phyloP scores from a whole-genome alignment of 2,888 invertebrate genomes.

The Archaeoteleia sp. region DNA sequence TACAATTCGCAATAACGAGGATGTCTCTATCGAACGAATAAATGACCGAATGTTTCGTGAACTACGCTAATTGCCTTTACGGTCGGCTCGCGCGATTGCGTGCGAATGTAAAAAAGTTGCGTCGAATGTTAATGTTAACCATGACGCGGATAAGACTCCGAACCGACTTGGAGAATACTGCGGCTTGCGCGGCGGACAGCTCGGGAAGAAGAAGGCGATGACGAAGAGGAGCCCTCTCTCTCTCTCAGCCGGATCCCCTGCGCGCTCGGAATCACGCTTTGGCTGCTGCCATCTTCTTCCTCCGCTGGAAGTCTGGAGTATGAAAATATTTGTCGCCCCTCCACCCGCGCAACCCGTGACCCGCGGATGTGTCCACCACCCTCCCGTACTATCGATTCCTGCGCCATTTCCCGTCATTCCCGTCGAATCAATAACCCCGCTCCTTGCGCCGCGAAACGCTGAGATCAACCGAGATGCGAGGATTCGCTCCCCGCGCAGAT shows the following conservation, averaged over 20 bases:
- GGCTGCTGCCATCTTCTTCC: slow-evolving; percentile 73
- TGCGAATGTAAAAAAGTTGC: slow-evolving; percentile 26
- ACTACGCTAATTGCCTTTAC: neutral
- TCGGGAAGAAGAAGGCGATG: slow-evolving; percentile 43
- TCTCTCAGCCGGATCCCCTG: slow-evolving; percentile 52
- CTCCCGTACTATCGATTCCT: slow-evolving; percentile 71
- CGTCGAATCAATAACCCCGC: slow-evolving; percentile 68
- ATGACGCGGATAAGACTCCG: slow-evolving; percentile 53
- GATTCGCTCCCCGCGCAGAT: slow-evolving; percentile 45
- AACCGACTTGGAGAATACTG: slow-evolving; percentile 56
- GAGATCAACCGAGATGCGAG: slow-evolving; percentile 53
- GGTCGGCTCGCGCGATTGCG: slow-evolving; percentile 1
- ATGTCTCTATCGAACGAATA: no score
- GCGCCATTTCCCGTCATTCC: slow-evolving; percentile 74
- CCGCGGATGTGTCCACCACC: slow-evolving; percentile 58
- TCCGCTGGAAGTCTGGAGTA: slow-evolving; percentile 71
- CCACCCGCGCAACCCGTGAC: slow-evolving; percentile 54
- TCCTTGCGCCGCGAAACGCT: slow-evolving; percentile 44
- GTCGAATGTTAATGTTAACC: slow-evolving; percentile 19
- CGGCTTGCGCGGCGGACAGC: slow-evolving; percentile 56
- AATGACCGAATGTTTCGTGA: no score
- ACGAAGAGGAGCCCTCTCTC: slow-evolving; percentile 60
- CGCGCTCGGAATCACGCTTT: slow-evolving; percentile 67
- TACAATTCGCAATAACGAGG: no score
- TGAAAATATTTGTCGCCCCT: slow-evolving; percentile 71